These are phyloP conservation scores for Ceuthmochares aereus DNA, from an alignment of 2,113 vertebrate genomes.

Conservation along the genomic window DNA sequence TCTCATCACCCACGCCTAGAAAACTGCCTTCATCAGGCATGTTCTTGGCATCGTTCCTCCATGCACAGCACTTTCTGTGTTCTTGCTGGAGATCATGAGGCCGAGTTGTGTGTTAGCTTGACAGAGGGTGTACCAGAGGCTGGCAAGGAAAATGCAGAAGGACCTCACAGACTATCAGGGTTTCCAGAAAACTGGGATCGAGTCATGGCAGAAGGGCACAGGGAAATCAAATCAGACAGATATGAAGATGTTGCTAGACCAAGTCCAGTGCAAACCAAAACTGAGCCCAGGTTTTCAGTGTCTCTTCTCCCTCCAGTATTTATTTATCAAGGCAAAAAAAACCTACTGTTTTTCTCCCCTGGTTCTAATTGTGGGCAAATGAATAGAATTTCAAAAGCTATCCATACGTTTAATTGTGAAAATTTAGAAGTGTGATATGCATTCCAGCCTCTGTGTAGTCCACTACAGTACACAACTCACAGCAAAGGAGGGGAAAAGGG, in stretches of 20 bases:
- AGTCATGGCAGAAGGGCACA: neutral
- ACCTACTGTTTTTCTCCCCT: neutral
- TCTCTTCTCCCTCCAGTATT: rapidly evolving
- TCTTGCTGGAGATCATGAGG: neutral
- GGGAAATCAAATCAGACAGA: neutral
- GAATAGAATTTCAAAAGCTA: neutral
- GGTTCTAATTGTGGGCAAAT: neutral
- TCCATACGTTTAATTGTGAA: neutral
- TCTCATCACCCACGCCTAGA: neutral
- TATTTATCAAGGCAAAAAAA: neutral
- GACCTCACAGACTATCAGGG: neutral
- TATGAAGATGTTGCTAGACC: neutral
- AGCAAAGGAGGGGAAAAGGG: neutral
- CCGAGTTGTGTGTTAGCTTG: neutral
- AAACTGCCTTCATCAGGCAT: neutral
- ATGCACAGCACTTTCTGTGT: neutral
- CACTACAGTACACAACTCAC: too few species aligned
- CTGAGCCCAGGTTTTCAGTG: neutral
- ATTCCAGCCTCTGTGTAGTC: neutral
- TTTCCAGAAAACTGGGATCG: neutral
- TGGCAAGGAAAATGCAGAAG: neutral
- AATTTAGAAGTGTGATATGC: neutral
- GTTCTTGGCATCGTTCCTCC: neutral
- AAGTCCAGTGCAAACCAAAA: neutral
- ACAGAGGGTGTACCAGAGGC: neutral